A percentile compares a stretch with the other conserved stretches of the same genome.
These are phyloP conservation scores for Aptenodytes forsteri DNA, from an alignment of 2,113 vertebrate genomes.

Conservation along the genomic window DNA sequence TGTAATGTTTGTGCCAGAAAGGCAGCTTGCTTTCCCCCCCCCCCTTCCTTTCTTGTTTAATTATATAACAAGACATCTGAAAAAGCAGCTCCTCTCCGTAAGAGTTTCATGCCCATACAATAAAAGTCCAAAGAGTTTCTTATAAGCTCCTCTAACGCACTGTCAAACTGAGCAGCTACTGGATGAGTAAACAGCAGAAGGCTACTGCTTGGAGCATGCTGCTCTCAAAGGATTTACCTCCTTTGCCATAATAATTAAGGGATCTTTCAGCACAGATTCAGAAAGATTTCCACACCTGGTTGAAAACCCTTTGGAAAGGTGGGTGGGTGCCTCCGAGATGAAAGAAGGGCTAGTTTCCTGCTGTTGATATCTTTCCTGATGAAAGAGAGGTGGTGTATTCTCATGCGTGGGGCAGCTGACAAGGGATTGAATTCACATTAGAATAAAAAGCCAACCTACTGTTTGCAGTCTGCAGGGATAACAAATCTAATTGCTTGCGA, in stretches of 20 bases:
- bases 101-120: background rate
- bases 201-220: constrained; percentile 31
- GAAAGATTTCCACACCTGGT: constrained; percentile 56
- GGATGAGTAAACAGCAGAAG: constrained; percentile 27
- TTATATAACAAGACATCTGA: constrained; percentile 42
- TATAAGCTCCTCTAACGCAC: background rate
- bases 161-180: background rate
- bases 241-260: constrained; percentile 59
- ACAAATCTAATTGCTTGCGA: constrained; percentile 38
- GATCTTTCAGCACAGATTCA: constrained; percentile 70
- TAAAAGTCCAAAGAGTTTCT: background rate
- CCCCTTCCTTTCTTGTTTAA: background rate
- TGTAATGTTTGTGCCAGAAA: constrained; percentile 46
- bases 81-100: background rate
- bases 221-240: constrained; percentile 45
- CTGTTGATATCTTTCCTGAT: constrained; percentile 58
- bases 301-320: constrained; percentile 60
- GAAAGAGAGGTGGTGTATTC: constrained; percentile 63
- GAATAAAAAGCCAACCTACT: constrained; percentile 26
- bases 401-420: constrained; percentile 51
- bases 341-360: constrained; percentile 70
- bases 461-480: constrained; percentile 53
- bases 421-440: constrained; percentile 35
- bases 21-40: background rate
- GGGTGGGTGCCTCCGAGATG: constrained; percentile 60